Base-by-base conservation (phyloP, 2,113 vertebrate genomes). In the Misgurnus anguillicaudatus region DNA sequence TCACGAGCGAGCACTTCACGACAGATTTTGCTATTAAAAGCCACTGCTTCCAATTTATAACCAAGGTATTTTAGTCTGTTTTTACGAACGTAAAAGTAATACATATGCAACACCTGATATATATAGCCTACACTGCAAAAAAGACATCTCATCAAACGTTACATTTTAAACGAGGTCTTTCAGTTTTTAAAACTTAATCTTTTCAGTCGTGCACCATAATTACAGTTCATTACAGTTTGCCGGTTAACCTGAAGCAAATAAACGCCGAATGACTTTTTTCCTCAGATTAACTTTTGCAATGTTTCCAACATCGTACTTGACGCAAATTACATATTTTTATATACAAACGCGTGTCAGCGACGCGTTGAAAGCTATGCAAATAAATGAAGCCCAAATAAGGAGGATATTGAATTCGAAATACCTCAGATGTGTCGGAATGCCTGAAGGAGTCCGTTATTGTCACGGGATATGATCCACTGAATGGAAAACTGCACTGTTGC, bases 401-500 rank as follows among this genome's bases (percentile, higher is more conserved):
- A 71, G 11, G 24, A 31, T 53, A 6, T 69, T 45, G 42, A 72
- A 74, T 6, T 75, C 81, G 85, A 76, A 72, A 64, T 94, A 93
- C 92, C 92, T 93, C 89, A 82, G 64, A 88, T 84, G 79, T 82
- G 60, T 83, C 13, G 90, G 77, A 87, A 88, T 24, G 85, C 65
- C 85, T 86, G 79, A 72, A 84, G 86, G 86, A 89, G 91, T 88
- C 89, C 86, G 87, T 92, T 87, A 89, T 88, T 80, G 89, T 88
- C 88, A 89, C 87, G 84, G 89, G 85, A 89, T 90, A 82, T 83
- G 87, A 81, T 87, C 82, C 87, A 82, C 87, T 85, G 83, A 89
- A 91, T 86, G 91, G 91, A 91, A 90, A 93, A 90, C 91, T 92
- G 91, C 88, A 84, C 88, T 85, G 87, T 88, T 85, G 89, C 89